Base-by-base conservation (phyloP, 2,888 invertebrate species). In the Hofmannophila pseudospretella region DNA sequence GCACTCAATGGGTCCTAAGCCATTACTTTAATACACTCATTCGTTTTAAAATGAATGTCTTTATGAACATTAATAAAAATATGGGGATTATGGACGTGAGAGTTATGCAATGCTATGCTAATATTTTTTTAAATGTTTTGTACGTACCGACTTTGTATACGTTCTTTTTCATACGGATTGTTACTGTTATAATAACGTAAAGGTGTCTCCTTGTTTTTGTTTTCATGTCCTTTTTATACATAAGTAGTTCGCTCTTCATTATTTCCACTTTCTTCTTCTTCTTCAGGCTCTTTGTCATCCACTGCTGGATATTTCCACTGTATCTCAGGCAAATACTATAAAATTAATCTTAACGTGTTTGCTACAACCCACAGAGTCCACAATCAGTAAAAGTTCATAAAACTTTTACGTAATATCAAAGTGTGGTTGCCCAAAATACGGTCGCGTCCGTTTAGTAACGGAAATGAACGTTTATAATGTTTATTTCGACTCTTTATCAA, bases 1-100 rank as follows among this genome's bases (percentile, higher is more conserved):
- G 38, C 29, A 39, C 37, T 16, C 26, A 31, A 19, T 22, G 31
- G 31, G 5, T 37, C 37, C 11, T 37, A 22, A 25, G 13, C 28
- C 14, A 32, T 37, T 32, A 32, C 27, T 14, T 20, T 32, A 32
- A 37, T 30, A 16, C 12, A 23, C 32, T 32, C 22, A 14, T 32
- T 32, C 22, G 20, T 12, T 32, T 32, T 13, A 29, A 14, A 14
- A 29, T 29, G n/a, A 14, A 2, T n/a, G n/a, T n/a, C 16, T 13
- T 29, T 27, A n/a, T 3, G 29, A n/a, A 22, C 5, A 22, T 11
- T 14, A 32, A 22, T 12, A 20, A 31, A 20, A 31, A 31, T 19
- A 11, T 11, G n/a, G 11, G 5, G 7, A 20, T 2, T 20, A 8
- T 20, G 20, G 20, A 4, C 20, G 20, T n/a, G n/a, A n/a, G n/a